A percentile compares a stretch with the other conserved stretches of the same genome.
phyloP scores from a whole-genome alignment of 2,888 invertebrate genomes.

The Spodoptera littoralis region DNA sequence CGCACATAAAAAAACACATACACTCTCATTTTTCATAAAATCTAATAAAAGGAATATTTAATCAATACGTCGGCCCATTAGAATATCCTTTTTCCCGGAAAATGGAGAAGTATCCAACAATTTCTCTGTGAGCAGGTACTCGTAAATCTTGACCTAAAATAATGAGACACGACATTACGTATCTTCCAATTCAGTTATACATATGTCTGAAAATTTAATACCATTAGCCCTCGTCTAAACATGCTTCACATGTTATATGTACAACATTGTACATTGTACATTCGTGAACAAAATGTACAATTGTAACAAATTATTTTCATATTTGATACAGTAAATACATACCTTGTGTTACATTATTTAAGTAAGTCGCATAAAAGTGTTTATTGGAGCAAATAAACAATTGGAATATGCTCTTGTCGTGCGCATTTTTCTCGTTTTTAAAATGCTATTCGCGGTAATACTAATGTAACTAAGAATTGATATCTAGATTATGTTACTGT shows the following conservation, averaged over 20 bases:
- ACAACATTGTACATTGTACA: conserved; percentile 17
- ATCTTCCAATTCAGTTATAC: conserved; percentile 49
- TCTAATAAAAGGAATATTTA: neutral
- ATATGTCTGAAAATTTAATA: conserved; percentile 59
- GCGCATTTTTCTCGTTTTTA: conserved; percentile 1
- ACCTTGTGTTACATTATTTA: conserved; percentile 34
- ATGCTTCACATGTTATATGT: conserved; percentile 23
- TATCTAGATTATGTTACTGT: too few relatives aligned
- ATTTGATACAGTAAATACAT: conserved; percentile 30
- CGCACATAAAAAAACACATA: too few relatives aligned
- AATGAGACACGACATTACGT: conserved; percentile 48
- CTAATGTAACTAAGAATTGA: too few relatives aligned
- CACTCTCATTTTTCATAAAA: too few relatives aligned
- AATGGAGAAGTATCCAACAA: conserved; percentile 17
- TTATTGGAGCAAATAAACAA: conserved; percentile 18
- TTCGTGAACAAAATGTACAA: conserved; percentile 40
- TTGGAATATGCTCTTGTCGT: neutral
- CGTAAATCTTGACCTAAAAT: conserved; percentile 46
- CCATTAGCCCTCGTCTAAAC: conserved; percentile 52
- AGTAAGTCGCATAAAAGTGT: conserved; percentile 15
- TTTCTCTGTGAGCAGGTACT: conserved; percentile 5
- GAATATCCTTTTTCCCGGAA: too few relatives aligned
- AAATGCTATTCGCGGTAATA: neutral
- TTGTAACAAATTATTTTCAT: conserved; percentile 44
- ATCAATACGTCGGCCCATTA: neutral